Conservation (phyloP, 1,140 invertebrate genomes). For the Mactra quadrangularis region DNA sequence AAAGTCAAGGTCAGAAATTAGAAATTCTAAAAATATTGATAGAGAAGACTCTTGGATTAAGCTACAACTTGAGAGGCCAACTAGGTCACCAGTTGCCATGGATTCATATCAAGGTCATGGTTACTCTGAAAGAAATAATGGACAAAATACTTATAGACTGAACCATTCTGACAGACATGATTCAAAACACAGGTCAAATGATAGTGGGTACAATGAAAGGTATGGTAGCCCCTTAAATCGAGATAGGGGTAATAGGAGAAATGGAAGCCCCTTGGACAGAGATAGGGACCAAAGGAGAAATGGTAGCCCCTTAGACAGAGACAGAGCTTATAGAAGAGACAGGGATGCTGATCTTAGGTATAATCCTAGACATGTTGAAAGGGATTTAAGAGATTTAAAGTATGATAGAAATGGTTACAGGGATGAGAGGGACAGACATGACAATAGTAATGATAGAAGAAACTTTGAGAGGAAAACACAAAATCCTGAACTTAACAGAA, state of each 20-base stretch:
- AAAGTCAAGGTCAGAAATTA: slow-evolving; percentile 49
- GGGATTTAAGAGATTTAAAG: not conserved
- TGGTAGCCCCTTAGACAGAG: not conserved
- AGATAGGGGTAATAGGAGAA: not conserved
- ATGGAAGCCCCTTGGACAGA: no score
- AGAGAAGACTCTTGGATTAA: slow-evolving; percentile 58
- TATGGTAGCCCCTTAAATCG: not conserved
- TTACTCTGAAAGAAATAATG: not conserved
- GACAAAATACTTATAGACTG: slow-evolving; percentile 22
- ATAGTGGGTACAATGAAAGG: slow-evolving; percentile 8
- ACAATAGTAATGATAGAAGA: not conserved
- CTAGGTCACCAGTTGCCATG: slow-evolving; percentile 32
- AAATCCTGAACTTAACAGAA: not conserved
- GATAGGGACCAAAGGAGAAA: not conserved
- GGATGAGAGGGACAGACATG: not conserved
- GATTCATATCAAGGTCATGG: slow-evolving; percentile 10
- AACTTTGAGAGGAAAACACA: not conserved
- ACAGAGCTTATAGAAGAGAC: not conserved
- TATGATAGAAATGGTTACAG: not conserved
- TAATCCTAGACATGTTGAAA: not conserved
- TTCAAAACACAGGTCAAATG: slow-evolving; percentile 5
- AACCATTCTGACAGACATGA: slow-evolving; percentile 3
- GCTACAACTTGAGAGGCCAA: slow-evolving; percentile 30
- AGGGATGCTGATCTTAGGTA: not conserved
- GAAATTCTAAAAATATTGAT: slow-evolving; percentile 12